phyloP scores from a whole-genome alignment of 2,797 vertebrate species.

The Darevskia mixta region DNA sequence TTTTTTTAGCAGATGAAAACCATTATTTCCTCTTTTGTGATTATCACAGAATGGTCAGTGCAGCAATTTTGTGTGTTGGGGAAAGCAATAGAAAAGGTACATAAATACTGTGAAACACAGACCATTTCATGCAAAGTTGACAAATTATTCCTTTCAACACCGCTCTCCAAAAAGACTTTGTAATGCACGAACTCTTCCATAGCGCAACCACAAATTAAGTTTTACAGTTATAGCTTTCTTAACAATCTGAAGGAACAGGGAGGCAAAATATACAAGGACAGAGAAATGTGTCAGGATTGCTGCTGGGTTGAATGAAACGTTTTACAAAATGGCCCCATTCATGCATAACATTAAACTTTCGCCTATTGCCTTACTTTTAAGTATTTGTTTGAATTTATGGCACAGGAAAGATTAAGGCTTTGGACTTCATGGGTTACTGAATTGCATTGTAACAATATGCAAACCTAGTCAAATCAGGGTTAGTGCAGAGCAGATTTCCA shows the following conservation, averaged over 20 bases:
- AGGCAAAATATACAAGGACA: not conserved
- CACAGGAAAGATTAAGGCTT: no score
- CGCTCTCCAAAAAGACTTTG: not conserved
- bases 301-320: not conserved
- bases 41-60: not conserved
- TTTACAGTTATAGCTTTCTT: not conserved
- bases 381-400: no score
- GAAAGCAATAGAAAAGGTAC: not conserved
- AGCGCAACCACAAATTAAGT: not conserved
- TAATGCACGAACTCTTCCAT: not conserved
- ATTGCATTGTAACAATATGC: no score
- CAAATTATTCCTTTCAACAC: slow-evolving; percentile 1
- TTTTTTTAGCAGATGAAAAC: not conserved
- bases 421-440: no score
- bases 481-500: no score
- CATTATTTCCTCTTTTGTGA: not conserved
- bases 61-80: not conserved
- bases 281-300: not conserved
- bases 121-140: not conserved
- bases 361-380: no score
- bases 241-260: not conserved
- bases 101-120: not conserved
- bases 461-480: no score
- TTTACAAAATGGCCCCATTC: not conserved
- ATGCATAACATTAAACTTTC: no score